Evolutionary conservation across 2,888 invertebrate species (phyloP).

Genomic region (Coelinius sp.): DNA sequence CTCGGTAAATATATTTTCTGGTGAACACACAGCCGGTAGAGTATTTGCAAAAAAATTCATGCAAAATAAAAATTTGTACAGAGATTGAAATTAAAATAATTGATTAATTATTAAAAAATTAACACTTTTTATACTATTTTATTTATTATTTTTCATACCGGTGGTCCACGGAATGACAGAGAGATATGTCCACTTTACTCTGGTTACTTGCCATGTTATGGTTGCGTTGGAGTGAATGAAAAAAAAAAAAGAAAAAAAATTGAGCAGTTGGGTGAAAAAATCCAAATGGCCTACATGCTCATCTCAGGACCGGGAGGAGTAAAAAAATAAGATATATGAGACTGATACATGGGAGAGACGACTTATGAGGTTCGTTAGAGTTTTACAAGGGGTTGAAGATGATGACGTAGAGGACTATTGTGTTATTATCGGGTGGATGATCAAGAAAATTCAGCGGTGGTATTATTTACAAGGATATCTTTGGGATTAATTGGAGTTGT

Average conservation of each 20-base stretch:
- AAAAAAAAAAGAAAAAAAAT: conserved; percentile 17
- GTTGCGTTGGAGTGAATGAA: conserved; percentile 31
- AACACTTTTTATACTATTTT: background rate
- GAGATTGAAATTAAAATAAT: too few relatives aligned
- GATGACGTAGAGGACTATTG: conserved; percentile 17
- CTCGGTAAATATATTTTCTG: conserved; percentile 23
- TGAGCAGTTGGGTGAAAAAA: background rate
- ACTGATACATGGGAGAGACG: conserved; percentile 45
- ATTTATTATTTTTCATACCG: conserved; percentile 9
- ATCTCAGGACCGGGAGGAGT: conserved; percentile 25
- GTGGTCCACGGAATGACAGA: conserved; percentile 46
- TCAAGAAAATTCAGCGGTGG: conserved; percentile 19
- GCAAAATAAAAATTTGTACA: background rate
- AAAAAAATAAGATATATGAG: conserved; percentile 58
- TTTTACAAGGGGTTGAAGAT: conserved; percentile 35
- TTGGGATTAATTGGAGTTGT: too few relatives aligned
- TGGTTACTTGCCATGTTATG: conserved; percentile 42
- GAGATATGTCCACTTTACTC: conserved; percentile 46
- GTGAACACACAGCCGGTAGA: conserved; percentile 4
- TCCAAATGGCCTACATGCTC: conserved; percentile 34
- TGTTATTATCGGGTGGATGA: conserved; percentile 21
- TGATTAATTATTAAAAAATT: too few relatives aligned
- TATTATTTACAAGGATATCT: background rate
- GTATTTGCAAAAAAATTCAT: conserved; percentile 10
- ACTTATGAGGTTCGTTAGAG: conserved; percentile 46